Evolutionary conservation across 1,140 invertebrate genomes (phyloP).

Genomic region (Paralvinella palmiformis): DNA sequence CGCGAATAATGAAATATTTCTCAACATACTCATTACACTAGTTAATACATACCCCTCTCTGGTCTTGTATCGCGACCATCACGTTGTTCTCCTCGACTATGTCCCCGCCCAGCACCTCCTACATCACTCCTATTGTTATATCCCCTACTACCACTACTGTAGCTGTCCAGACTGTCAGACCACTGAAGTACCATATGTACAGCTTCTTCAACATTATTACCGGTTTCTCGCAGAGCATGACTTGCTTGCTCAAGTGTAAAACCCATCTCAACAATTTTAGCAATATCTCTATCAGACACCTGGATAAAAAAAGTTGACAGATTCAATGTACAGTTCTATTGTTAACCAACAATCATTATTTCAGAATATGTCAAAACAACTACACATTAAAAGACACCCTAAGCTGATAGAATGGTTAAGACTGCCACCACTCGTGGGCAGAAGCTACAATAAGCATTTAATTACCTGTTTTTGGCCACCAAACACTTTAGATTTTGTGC

Average conservation of each 20-base stretch:
- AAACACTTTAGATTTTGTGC: conserved; percentile 58
- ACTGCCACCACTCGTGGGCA: too few relatives aligned
- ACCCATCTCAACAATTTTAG: conserved; percentile 73
- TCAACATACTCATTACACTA: neutral
- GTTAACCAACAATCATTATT: neutral
- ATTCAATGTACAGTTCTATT: neutral
- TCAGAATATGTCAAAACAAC: too few relatives aligned
- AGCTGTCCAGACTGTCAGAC: neutral
- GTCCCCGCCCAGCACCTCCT: neutral
- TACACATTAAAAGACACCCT: too few relatives aligned
- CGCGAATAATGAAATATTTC: neutral
- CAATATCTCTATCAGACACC: conserved; percentile 66
- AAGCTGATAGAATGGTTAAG: too few relatives aligned
- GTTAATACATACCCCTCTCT: neutral
- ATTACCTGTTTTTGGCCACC: conserved; percentile 62
- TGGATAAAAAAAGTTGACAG: neutral
- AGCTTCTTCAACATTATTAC: conserved; percentile 69
- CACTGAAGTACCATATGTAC: conserved; percentile 43
- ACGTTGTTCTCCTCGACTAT: neutral
- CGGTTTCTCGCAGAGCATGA: conserved; percentile 63
- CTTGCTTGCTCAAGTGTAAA: conserved; percentile 71
- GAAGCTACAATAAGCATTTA: too few relatives aligned
- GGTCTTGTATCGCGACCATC: neutral
- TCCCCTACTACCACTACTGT: neutral
- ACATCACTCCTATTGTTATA: neutral